Base-by-base conservation (phyloP, 1,140 invertebrate genomes). In the Linepithema humile region DNA sequence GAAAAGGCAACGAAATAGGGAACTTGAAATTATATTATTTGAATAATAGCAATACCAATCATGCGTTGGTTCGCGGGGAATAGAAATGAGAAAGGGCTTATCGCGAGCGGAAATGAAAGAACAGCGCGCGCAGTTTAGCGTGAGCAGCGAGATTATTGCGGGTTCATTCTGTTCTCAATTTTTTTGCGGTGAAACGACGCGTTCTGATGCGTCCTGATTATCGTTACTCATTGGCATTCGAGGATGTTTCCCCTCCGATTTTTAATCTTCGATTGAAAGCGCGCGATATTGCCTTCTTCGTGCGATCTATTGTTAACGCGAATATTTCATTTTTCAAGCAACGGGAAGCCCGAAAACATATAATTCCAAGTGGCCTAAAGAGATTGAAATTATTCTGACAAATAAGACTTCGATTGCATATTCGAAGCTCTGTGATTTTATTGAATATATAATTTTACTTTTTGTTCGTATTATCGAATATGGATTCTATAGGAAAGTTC, bases 61-160 rank as follows among this genome's bases (percentile, higher is more conserved):
- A 57, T 32, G 75, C 64, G 26, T 80, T 23, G 26, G 6, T 43
- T 6, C 4, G 17, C 75, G 64, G 29, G 26, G 23, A n/a, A n/a
- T n/a, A n/a, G n/a, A 70, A 80, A 80, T 80, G 32, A 78, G 70
- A 80, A 9, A 6, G 45, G 75, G 23, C 23, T 26, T 55, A 55
- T 32, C 48, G 38, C 48, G 75, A 80, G 20, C 38, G 10, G 32
- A 20, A 80, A 80, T 70, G 64, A 43, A 70, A 80, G 53, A 75
- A 43, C 3, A 80, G n/a, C 32, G 45, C 23, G 75, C 23, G 64
- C 64, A 64, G 75, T 80, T 80, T 70, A 80, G 48, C 75, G 75
- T 80, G 75, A 80, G 70, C 17, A 77, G 35, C 75, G 48, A 70
- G 75, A 80, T 80, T 80, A 53, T 29, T 80, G 64, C 23, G 62